Percentiles rank a stretch among this genome's conserved stretches.
phyloP scores from a whole-genome alignment of 37 sponge, comb jelly and placozoan genomes.

The Tethya wilhelma region DNA sequence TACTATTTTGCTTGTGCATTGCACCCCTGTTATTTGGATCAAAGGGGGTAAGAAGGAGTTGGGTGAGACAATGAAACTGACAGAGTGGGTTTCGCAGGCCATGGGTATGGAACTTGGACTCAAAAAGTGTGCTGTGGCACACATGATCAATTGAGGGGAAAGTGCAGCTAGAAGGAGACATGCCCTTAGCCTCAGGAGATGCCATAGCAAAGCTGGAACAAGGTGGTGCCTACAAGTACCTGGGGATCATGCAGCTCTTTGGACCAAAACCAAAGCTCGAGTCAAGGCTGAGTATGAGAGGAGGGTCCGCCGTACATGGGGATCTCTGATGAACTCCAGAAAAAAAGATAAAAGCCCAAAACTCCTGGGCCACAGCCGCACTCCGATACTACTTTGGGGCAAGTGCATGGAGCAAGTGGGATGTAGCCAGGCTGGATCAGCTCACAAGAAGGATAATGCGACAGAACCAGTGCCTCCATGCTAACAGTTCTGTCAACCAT shows the following conservation, averaged over 20 bases:
- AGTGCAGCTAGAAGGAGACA: neutral
- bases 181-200: neutral
- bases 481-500: too few relatives aligned
- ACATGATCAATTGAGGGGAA: conserved; percentile 8
- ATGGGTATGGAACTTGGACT: conserved; percentile 44
- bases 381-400: neutral
- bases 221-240: conserved; percentile 27
- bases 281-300: neutral
- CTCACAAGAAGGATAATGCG: neutral
- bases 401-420: neutral
- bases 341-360: neutral
- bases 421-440: neutral
- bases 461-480: neutral
- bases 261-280: neutral
- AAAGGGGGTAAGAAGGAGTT: neutral
- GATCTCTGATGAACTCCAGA: neutral
- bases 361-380: neutral
- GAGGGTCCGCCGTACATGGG: neutral
- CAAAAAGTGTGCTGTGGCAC: conserved; percentile 34
- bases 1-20: conserved; percentile 18
- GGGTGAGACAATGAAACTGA: neutral
- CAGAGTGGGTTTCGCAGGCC: conserved; percentile 10
- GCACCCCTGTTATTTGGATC: neutral
- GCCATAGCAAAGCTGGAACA: neutral
- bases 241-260: conserved; percentile 31